Base-by-base conservation (phyloP, 2,113 vertebrate genomes). In the Pluvianellus socialis region DNA sequence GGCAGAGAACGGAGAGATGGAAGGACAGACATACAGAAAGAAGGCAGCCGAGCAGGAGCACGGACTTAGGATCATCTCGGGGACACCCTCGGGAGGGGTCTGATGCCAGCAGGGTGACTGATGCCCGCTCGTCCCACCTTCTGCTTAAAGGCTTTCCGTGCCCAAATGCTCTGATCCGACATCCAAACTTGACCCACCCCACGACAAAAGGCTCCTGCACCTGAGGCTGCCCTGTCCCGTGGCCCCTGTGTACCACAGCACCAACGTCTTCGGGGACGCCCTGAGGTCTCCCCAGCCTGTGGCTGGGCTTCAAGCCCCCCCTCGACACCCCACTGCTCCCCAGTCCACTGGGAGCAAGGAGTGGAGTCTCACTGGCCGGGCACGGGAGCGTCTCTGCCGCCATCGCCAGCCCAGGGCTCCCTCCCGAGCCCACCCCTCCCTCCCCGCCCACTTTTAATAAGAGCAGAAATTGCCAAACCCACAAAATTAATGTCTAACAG, bases 401-500 rank as follows among this genome's bases (percentile, higher is more conserved):
- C 44, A 38, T 3, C 6, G 4, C 38, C 71, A 90, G 14, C 15
- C 21, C 14, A 3, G 14, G 12, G n/a, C 59, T 53, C 26, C 58
- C 32, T 77, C 26, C 12, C 2, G 1, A 30, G 40, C 42, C 70
- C 71, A 76, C 22, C 2, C 40, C 35, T 45, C 28, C 47, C 47
- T 20, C 19, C 45, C 44, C 30, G 47, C 50, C 72, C 2, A 0
- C 17, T 84, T 92, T 75, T 80, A 88, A 12, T 33, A 77, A 30
- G 22, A 79, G 53, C n/a, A 92, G 38, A 88, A 91, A 79, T 38
- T 86, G 75, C 92, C 88, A 91, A 96, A 86, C 26, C 61, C 76
- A 80, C 88, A 90, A 42, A 94, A 90, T 65, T 74, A 61, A 91
- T n/a, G 62, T 85, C 89, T 89, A 79, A 87, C 84, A 94, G 59